These are phyloP conservation scores for Cactoblastis cactorum DNA, from an alignment of 2,888 invertebrate genomes.

Conservation along the genomic window DNA sequence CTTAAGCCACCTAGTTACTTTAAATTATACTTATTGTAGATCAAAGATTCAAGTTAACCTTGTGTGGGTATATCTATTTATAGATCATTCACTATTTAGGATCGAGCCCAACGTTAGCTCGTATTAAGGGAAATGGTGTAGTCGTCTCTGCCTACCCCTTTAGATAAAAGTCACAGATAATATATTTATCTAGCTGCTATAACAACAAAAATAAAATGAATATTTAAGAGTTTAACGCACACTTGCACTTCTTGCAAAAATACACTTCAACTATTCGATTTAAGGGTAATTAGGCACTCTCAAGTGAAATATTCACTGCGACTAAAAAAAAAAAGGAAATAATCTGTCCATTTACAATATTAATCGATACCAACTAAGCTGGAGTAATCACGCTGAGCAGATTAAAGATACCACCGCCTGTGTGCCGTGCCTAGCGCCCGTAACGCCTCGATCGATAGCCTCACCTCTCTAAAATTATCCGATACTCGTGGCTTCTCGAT, in stretches of 20 bases:
- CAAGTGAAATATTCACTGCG: too few relatives aligned
- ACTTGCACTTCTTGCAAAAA: too few relatives aligned
- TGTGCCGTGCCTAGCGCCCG: conserved; percentile 26
- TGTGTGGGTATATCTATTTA: neutral
- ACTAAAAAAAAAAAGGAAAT: neutral
- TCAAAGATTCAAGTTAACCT: neutral
- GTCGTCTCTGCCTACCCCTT: too few relatives aligned
- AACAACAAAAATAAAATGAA: too few relatives aligned
- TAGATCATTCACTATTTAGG: neutral
- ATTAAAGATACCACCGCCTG: conserved; percentile 16
- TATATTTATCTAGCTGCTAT: too few relatives aligned
- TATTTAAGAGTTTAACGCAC: too few relatives aligned
- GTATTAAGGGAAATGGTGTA: neutral
- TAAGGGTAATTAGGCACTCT: too few relatives aligned
- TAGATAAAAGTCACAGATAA: too few relatives aligned
- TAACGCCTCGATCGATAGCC: conserved; percentile 38
- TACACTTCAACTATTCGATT: too few relatives aligned
- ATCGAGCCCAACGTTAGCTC: neutral
- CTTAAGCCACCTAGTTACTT: too few relatives aligned
- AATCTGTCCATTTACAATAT: neutral
- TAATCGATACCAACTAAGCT: neutral
- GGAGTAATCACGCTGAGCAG: neutral
- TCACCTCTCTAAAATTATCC: conserved; percentile 47
- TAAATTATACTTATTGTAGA: neutral
- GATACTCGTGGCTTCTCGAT: conserved; percentile 25